Conservation (phyloP, 2,888 invertebrate genomes). For the Harpagoxenus sublaevis region DNA sequence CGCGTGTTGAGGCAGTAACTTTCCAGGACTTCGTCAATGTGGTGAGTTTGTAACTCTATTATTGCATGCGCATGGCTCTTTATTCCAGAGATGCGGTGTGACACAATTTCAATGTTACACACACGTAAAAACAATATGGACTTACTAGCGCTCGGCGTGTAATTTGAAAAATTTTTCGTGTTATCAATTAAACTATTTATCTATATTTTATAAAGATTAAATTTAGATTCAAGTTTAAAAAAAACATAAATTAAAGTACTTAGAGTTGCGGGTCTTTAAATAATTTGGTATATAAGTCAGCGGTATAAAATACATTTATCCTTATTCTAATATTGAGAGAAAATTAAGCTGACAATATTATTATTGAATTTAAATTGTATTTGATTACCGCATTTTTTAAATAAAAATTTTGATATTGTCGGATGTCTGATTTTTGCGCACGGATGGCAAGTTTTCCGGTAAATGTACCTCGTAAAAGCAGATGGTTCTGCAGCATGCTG, state of each 20-base stretch:
- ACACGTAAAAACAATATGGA: not conserved
- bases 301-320: not conserved
- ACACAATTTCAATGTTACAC: not conserved
- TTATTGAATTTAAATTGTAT: not conserved
- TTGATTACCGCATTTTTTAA: not conserved
- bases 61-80: not conserved
- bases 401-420: not conserved
- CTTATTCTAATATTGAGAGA: not conserved
- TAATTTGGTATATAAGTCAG: not conserved
- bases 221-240: not conserved
- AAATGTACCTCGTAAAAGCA: not conserved
- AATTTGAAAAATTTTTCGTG: not conserved
- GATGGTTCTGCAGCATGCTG: conserved; percentile 36
- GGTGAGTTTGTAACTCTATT: conserved; percentile 89
- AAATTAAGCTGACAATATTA: not conserved
- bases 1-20: conserved; percentile 90
- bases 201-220: not conserved
- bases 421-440: conserved; percentile 25
- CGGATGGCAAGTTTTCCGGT: conserved; percentile 19
- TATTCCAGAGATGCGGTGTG: not conserved
- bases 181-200: not conserved
- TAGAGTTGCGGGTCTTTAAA: not conserved
- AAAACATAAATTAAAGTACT: not conserved
- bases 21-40: conserved; percentile 98
- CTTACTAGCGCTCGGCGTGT: not conserved